Evolutionary conservation across 2,888 invertebrate species (phyloP), one percentile per base, ranked within the genome.

Genomic region (Gisinianus flammeolus): DNA sequence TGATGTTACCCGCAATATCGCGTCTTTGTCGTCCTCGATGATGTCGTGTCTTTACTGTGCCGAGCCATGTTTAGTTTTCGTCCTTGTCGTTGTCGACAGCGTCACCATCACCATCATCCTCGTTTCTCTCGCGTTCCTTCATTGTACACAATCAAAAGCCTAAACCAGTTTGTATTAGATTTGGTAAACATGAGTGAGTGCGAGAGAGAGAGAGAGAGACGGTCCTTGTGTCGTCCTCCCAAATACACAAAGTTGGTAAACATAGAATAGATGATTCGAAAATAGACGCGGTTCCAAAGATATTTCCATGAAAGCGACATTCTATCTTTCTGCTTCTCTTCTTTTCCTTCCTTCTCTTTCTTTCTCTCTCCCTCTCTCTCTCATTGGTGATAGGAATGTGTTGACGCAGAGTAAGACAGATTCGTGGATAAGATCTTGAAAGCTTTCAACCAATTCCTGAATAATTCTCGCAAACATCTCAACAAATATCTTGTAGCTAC

Each of bases 371-470:
- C 26, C 66, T 66, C 31, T 19, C 28, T 28, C 30, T 22, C n/a
- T n/a, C 52, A 52, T 52, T 70, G 62, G 62, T 62, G 62, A 72
- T 58, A 62, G 62, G 12, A 58, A 33, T 72, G 72, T 72, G 72
- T 58, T 62, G 72, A 58, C 72, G 72, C 33, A 56, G 44, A 28
- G 44, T 26, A 28, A 28, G 28, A 58, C 62, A 74, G 35, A 66
- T 76, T 31, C 56, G 19, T 44, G 6, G 72, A 75, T 75, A 75
- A 75, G 64, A 75, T 75, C 75, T 76, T 76, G 67, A 76, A 76
- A 76, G 76, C 76, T 76, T 76, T 76, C 76, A 76, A 67, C 67
- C 67, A 56, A 76, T 67, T 76, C 76, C 66, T 76, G 52, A 76
- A 68, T 76, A 76, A 76, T 76, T 76, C 76, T 26, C 35, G 76